Evolutionary conservation across 2,888 invertebrate genomes (phyloP), one percentile per base, ranked within the genome.

Genomic region (Ctenicera cuprea): DNA sequence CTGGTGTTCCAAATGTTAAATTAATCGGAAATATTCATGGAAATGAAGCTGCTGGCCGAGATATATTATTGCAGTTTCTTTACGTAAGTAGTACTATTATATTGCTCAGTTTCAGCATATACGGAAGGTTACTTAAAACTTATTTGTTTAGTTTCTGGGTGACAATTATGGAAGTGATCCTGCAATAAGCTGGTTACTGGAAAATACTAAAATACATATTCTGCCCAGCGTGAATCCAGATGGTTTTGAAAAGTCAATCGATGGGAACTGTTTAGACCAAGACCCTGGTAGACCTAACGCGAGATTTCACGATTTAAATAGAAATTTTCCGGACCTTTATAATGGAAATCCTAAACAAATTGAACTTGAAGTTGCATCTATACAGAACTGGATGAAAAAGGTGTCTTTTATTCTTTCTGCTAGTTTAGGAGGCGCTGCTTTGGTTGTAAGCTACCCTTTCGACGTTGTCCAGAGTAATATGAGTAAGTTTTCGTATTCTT

Each of bases 151-250:
- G 88, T 86, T 88, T 82, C 81, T 91, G 74, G 86, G 88, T 61
- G 85, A 85, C 26, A 86, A 86, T 74, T 90, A 89, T 79, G 78
- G 84, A 8, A 82, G 76, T 8, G 86, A 92, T 80, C 80, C 85
- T 3, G 88, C 87, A 71, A 88, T 92, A 5, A 84, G 82, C 48
- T 90, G 90, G 87, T 87, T 94, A 33, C 82, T 94, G 80, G 89
- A 92, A 80, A 90, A 90, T 80, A 94, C 94, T 1, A 87, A 90
- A 57, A 91, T 94, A 77, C 93, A 94, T 85, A 88, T 94, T 75
- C 87, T 94, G 86, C 93, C 94, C 0, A 90, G 91, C 9, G 90
- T 94, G 91, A 94, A 94, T 84, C 94, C 94, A 0, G 94, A 94
- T 83, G 94, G 94, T 30, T 94, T 92, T 85, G 85, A 84, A 38